Base-by-base conservation (phyloP, 2,113 vertebrate species). In the Ifrita kowaldi region DNA sequence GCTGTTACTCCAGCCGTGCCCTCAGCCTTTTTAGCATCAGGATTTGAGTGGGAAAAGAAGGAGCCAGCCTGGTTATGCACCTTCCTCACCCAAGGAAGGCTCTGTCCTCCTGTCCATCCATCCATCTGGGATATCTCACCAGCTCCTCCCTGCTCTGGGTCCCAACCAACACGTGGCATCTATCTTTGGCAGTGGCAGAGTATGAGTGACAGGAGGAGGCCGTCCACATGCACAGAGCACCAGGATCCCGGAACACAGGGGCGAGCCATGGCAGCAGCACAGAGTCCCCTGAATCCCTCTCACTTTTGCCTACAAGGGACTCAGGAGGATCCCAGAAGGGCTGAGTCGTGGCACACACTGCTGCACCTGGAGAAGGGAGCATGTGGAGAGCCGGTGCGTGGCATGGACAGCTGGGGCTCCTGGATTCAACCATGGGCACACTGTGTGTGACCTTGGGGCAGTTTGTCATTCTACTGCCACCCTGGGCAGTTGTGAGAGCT, bases 121-220 rank as follows among this genome's bases (percentile, higher is more conserved):
- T 82, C 86, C 81, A 33, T 87, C 95, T 85, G 95, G 88, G 90
- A 81, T 94, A 75, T 90, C 88, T 87, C 92, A 71, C 33, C 82
- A 78, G 85, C 86, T 95, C 92, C 85, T 84, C 84, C 83, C 88
- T 32, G 1, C 83, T 41, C 85, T 84, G 95, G 47, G 88, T 91
- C 56, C 47, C 50, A 30, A 95, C 96, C 92, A 94, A 21, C 44
- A 13, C 13, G 42, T 57, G 63, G 63, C 94, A 59, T 87, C 88
- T 95, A 23, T 96, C 93, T 75, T 65, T 42, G 90, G 92, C 79
- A 69, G 49, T 33, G 62, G 63, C 35, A 55, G 70, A 49, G 47
- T 47, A 39, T 13, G 37, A 83, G 64, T 44, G 90, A 87, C 1
- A 1, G 90, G 50, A 79, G 87, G 63, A 69, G 67, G 28, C 60